Evolutionary conservation across 2,113 vertebrate species (phyloP), one percentile per base, ranked within the genome.

Genomic region (Hepsetus odoe): DNA sequence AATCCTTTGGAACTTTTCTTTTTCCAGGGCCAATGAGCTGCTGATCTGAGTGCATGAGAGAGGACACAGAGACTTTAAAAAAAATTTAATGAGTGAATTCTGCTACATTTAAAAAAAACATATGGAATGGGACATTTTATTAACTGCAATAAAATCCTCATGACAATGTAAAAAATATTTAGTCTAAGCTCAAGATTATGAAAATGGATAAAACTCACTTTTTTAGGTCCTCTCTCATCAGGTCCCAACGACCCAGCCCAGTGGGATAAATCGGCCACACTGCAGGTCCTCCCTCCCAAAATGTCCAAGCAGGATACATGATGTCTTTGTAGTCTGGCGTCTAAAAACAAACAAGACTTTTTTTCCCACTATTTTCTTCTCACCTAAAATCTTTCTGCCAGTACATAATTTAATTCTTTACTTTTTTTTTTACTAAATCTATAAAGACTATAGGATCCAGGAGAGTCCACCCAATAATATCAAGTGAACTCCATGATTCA

Each of bases 271-370:
- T 97, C 56, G 98, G 98, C 98, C 97, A 99, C 82, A 99, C 96
- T 28, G 98, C 98, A 1, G 98, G 98, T 8, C 98, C 98, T 8
- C 98, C 98, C 92, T 99, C 98, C 98, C 98, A 99, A 83, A 99
- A 99, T 0, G 98, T 99, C 98, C 98, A 99, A 0, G 98, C 97
- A 68, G 97, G 98, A 75, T 99, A 99, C 98, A 99, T 97, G 86
- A 99, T 97, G 85, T 99, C 98, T 77, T 89, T 88, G 89, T 99
- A 98, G 69, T 99, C 96, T 22, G 91, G 75, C 0, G 97, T 99
- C 98, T 99, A 82, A 70, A 72, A 44, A 44, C 53, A 66, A 13
- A 55, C 13, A 53, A 14, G 28, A 49, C n/a, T n/a, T n/a, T n/a
- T n/a, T n/a, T n/a, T n/a, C n/a, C n/a, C n/a, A n/a, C n/a, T n/a